Percentiles rank a stretch among this genome's conserved stretches.
Conservation (phyloP, 2,888 invertebrate species). For the Acrobasis consociella region DNA sequence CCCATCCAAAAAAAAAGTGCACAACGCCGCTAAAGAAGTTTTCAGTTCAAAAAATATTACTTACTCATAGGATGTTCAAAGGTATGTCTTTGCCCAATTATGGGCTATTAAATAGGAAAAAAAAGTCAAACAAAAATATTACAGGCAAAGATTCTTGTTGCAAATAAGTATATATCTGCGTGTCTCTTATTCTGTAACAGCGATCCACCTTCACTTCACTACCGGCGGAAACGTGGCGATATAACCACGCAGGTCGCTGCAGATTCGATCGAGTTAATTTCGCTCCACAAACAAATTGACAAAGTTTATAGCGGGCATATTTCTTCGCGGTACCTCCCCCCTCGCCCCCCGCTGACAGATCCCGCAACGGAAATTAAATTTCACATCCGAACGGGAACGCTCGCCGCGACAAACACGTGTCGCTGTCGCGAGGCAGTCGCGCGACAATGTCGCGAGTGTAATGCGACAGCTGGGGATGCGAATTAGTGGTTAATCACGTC, state of each 20-base stretch:
- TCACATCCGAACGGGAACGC: conserved; percentile 81
- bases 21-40: too few relatives aligned
- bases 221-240: conserved; percentile 65
- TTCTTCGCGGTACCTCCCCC: conserved; percentile 64
- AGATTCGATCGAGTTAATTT: conserved; percentile 83
- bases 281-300: conserved; percentile 83
- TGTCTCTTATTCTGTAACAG: conserved; percentile 34
- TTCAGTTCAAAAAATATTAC: too few relatives aligned
- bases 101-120: too few relatives aligned
- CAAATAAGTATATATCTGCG: too few relatives aligned
- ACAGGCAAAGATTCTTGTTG: too few relatives aligned
- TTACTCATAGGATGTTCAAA: too few relatives aligned
- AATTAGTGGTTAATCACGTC: background rate
- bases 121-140: too few relatives aligned
- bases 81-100: too few relatives aligned
- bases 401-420: conserved; percentile 71
- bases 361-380: conserved; percentile 82
- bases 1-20: too few relatives aligned
- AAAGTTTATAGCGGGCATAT: conserved; percentile 82
- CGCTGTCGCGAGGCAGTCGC: conserved; percentile 39
- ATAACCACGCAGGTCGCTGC: conserved; percentile 71
- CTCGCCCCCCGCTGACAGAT: conserved; percentile 64
- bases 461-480: conserved; percentile 10
- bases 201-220: conserved; percentile 53
- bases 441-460: conserved; percentile 41